These are phyloP conservation scores for Sinocyclocheilus anshuiensis DNA, from an alignment of 2,113 vertebrate genomes.

Conservation along the genomic window DNA sequence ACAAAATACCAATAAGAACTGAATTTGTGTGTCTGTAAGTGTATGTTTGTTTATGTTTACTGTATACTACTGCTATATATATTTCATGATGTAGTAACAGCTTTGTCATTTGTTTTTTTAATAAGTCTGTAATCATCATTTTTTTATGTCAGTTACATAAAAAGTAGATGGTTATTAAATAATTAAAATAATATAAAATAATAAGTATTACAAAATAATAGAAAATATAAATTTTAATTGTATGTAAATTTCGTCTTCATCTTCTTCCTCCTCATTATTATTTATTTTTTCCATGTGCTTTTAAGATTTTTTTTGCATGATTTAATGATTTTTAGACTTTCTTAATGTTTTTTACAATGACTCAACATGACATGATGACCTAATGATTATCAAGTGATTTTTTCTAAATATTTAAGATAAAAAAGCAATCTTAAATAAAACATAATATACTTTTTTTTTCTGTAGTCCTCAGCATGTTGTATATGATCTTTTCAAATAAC, in stretches of 20 bases:
- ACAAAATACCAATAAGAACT: neutral
- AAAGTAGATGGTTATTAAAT: too few relatives aligned
- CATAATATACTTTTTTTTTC: neutral
- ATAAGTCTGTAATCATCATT: too few relatives aligned
- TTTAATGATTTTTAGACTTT: neutral
- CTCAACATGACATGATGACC: neutral
- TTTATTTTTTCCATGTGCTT: too few relatives aligned
- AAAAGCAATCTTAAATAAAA: too few relatives aligned
- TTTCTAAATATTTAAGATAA: neutral
- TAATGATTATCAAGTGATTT: neutral
- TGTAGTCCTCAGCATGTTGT: neutral
- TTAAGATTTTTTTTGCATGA: too few relatives aligned
- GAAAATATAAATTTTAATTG: too few relatives aligned
- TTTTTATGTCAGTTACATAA: too few relatives aligned
- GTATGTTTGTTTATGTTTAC: neutral
- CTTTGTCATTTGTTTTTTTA: neutral
- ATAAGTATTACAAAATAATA: too few relatives aligned
- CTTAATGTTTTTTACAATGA: neutral
- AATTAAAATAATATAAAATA: too few relatives aligned
- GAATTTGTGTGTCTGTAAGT: neutral
- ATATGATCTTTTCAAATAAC: conserved; percentile 2
- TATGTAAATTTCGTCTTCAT: too few relatives aligned
- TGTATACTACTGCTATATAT: neutral
- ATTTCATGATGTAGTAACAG: neutral
- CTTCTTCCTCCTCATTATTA: too few relatives aligned